Conservation (phyloP, 2,797 vertebrate species). For the Chelmon rostratus region DNA sequence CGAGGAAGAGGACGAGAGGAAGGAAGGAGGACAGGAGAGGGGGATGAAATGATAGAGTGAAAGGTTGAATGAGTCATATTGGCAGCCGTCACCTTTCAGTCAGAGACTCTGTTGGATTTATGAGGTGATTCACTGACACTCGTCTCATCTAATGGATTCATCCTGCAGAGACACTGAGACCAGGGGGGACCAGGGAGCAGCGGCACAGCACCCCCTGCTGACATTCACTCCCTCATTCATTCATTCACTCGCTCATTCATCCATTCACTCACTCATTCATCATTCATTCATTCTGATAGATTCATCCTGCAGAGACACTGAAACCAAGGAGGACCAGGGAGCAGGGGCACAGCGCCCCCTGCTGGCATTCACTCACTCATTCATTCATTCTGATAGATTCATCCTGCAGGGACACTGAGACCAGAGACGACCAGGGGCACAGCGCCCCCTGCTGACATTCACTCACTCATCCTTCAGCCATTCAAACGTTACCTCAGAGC, state of each 20-base stretch:
- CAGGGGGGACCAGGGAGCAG: neutral
- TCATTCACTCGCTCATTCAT: neutral
- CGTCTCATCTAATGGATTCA: conserved; percentile 56
- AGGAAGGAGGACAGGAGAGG: neutral
- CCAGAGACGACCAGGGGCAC: conserved; percentile 12
- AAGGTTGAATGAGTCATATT: conserved; percentile 81
- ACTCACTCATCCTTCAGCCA: neutral
- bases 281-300: too few relatives aligned
- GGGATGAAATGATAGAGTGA: conserved; percentile 53
- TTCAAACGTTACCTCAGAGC: too few relatives aligned
- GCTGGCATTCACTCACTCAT: neutral
- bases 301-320: neutral
- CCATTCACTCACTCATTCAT: neutral
- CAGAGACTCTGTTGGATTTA: conserved; percentile 63
- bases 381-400: neutral
- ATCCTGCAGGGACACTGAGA: neutral
- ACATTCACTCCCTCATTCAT: neutral
- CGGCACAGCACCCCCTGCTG: conserved; percentile 22
- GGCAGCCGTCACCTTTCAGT: conserved; percentile 81
- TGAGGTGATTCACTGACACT: conserved; percentile 63
- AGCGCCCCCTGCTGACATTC: neutral
- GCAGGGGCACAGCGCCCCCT: conserved; percentile 22
- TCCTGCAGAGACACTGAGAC: conserved; percentile 18
- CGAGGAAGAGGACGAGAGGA: neutral
- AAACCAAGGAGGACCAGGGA: neutral